phyloP scores from a whole-genome alignment of 2,797 vertebrate species.

The Discoglossus pictus region DNA sequence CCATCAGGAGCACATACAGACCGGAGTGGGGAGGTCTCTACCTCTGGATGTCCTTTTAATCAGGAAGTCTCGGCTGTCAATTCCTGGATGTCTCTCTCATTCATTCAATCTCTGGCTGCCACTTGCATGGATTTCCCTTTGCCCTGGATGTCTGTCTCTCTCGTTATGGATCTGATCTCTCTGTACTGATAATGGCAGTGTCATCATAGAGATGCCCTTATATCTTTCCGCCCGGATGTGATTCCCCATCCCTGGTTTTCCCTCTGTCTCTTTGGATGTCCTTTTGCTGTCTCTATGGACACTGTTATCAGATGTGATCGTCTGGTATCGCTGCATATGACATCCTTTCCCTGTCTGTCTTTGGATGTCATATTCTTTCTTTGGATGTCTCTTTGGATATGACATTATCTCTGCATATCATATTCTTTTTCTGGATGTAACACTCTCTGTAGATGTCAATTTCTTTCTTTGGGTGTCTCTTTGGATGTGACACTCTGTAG shows the following conservation, averaged over 20 bases:
- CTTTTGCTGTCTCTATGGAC: slow-evolving; percentile 9
- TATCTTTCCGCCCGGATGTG: slow-evolving; percentile 15
- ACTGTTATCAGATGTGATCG: neutral
- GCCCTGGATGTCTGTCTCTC: slow-evolving; percentile 17
- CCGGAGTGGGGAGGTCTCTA: slow-evolving; percentile 29
- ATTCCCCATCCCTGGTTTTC: neutral
- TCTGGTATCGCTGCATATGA: slow-evolving; percentile 17
- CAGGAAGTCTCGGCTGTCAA: neutral
- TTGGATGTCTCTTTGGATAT: slow-evolving; percentile 21
- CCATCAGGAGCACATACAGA: slow-evolving; percentile 26
- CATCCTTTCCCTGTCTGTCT: slow-evolving; percentile 3
- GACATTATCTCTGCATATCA: too few species aligned
- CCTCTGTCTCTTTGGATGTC: neutral
- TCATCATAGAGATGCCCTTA: neutral
- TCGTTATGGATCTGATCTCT: neutral
- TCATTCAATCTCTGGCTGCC: neutral
- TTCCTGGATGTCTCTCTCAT: slow-evolving; percentile 8
- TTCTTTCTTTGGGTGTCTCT: too few species aligned
- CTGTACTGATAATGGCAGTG: slow-evolving; percentile 5
- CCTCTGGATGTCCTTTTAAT: slow-evolving; percentile 10
- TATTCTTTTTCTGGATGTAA: too few species aligned
- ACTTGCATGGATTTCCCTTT: neutral
- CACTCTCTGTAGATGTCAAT: too few species aligned
- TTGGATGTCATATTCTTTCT: neutral
- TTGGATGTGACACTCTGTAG: slow-evolving; percentile 23